These are phyloP conservation scores for Drosophila lacteicornis DNA, from an alignment of 1,140 invertebrate species.

Conservation along the genomic window DNA sequence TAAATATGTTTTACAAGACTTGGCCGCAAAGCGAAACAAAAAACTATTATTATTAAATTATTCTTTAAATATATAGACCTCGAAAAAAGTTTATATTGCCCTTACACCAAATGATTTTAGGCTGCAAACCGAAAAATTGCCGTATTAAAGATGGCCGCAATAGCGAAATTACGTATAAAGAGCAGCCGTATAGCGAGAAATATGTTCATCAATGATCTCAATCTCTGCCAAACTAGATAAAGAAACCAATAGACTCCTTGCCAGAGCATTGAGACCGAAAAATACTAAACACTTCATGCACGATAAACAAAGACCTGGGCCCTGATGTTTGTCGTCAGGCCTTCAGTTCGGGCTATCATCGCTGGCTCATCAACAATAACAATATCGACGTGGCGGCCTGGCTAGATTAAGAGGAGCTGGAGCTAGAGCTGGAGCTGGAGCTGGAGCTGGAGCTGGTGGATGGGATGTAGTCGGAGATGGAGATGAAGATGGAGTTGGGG, in stretches of 20 bases:
- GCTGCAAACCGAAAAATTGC: too few species aligned
- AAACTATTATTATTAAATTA: too few species aligned
- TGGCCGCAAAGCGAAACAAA: too few species aligned
- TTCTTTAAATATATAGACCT: too few species aligned
- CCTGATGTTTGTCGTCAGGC: slow-evolving; percentile 60
- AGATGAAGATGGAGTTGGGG: slow-evolving; percentile 35
- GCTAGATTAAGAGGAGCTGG: slow-evolving; percentile 52
- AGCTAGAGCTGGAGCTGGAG: slow-evolving; percentile 32
- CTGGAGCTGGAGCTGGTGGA: slow-evolving; percentile 33
- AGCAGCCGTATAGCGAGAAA: too few species aligned
- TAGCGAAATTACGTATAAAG: too few species aligned
- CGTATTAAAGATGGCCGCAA: too few species aligned
- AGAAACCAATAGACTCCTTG: background rate
- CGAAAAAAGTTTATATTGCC: too few species aligned
- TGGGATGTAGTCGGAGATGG: slow-evolving; percentile 5
- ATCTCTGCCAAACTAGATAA: background rate
- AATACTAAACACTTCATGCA: slow-evolving; percentile 78
- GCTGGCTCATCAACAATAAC: slow-evolving; percentile 80
- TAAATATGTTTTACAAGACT: too few species aligned
- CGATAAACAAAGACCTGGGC: slow-evolving; percentile 76
- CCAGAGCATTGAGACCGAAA: slow-evolving; percentile 21
- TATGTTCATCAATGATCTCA: background rate
- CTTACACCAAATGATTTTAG: too few species aligned
- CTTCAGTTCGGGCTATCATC: slow-evolving; percentile 66
- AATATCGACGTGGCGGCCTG: slow-evolving; percentile 70